Conservation (phyloP, 2,797 vertebrate genomes). For the Acanthurus leucopareius region DNA sequence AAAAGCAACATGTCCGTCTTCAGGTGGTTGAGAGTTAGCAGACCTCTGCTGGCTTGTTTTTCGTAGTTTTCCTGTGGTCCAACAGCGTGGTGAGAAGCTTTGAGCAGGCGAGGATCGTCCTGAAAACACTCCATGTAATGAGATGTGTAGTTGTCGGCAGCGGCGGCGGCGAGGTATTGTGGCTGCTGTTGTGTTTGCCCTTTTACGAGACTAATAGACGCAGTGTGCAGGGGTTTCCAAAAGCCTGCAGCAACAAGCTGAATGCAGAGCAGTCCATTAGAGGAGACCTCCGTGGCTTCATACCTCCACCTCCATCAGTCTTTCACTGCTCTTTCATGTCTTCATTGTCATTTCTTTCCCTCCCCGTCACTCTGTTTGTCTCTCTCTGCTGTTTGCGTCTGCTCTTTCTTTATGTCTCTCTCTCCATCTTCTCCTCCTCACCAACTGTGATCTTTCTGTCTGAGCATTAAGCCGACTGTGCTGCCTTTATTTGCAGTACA, state of each 20-base stretch:
- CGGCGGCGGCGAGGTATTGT: not conserved
- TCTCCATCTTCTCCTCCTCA: not conserved
- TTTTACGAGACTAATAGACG: slow-evolving; percentile 35
- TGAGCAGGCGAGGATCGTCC: not conserved
- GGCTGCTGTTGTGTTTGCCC: slow-evolving; percentile 38
- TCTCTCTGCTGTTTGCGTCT: not conserved
- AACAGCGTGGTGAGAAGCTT: slow-evolving; percentile 7
- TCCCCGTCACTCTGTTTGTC: not conserved
- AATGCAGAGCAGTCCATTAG: slow-evolving; percentile 34
- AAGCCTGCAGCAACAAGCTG: slow-evolving; percentile 45
- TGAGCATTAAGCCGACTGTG: slow-evolving; percentile 4
- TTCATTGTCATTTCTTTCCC: not conserved
- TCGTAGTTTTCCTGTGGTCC: slow-evolving; percentile 1
- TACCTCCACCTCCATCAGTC: slow-evolving; percentile 16
- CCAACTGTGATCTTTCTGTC: slow-evolving; percentile 18
- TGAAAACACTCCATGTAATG: slow-evolving; percentile 23
- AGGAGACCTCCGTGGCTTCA: not conserved
- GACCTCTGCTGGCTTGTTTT: not conserved
- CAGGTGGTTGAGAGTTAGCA: not conserved
- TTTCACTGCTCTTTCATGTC: not conserved
- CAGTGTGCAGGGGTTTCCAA: slow-evolving; percentile 17
- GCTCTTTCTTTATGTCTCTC: not conserved
- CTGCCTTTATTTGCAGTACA: slow-evolving; percentile 27
- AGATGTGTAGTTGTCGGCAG: slow-evolving; percentile 42
- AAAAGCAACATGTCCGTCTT: not conserved